A percentile compares a stretch with the other conserved stretches of the same genome.
Conservation (phyloP, 2,113 vertebrate genomes). For the Oryzias curvinotus region DNA sequence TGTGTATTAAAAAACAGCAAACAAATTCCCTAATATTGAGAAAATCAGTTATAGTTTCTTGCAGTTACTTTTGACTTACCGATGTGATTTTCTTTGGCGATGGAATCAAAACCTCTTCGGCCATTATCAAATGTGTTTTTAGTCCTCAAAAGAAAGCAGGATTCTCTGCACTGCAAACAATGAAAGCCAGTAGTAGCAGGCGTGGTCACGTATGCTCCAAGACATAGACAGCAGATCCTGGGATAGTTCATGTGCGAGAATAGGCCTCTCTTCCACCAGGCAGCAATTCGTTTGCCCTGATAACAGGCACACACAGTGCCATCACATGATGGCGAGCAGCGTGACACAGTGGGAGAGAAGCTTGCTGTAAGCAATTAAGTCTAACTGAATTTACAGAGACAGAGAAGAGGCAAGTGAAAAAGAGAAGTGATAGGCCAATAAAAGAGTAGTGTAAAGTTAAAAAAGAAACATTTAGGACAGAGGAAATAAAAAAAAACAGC, state of each 20-base stretch:
- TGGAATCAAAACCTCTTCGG: conserved; percentile 74
- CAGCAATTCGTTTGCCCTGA: conserved; percentile 21
- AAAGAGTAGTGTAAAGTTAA: background rate
- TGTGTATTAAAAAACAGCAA: conserved; percentile 3
- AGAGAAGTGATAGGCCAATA: background rate
- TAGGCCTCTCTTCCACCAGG: conserved; percentile 11
- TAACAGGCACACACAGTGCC: conserved; percentile 61
- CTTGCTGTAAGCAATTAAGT: conserved; percentile 77
- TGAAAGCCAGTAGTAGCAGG: conserved; percentile 48
- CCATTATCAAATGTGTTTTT: conserved; percentile 64
- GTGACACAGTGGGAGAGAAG: conserved; percentile 70
- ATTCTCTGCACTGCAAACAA: conserved; percentile 25
- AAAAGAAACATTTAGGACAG: background rate
- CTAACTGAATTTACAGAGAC: conserved; percentile 74
- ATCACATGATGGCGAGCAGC: conserved; percentile 79
- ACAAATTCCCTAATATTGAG: background rate
- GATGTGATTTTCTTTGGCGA: conserved; percentile 65
- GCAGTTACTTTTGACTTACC: conserved; percentile 62
- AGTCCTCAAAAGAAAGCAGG: conserved; percentile 1
- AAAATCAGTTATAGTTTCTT: background rate
- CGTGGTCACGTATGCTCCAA: conserved; percentile 27
- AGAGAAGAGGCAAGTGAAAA: background rate
- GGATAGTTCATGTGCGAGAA: conserved; percentile 16
- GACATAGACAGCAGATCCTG: background rate
- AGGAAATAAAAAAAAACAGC: conserved; percentile 22